Base-by-base conservation (phyloP, 2,888 invertebrate species). In the Melanotus villosus region DNA sequence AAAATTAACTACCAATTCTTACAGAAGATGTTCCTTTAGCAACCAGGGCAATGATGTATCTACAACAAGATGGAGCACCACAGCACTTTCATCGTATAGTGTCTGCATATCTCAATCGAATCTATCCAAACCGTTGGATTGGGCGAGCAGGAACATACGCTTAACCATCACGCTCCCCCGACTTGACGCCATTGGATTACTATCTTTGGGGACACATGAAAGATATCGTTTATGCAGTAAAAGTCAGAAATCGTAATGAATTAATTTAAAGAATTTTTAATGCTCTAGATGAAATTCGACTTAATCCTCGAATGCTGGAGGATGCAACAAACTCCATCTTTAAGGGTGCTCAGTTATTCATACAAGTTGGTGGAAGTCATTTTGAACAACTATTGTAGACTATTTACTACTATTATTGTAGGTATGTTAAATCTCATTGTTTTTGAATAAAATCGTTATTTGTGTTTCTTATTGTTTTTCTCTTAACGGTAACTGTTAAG, bases 181-280 rank as follows among this genome's bases (percentile, higher is more conserved):
- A 26, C 52, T 4, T 26, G n/a, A 30, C 10, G 12, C 14, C 52
- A 30, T 10, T 52, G 9, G 52, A 52, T 14, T 52, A 52, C 12
- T 52, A 52, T 7, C 52, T 52, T 26, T 52, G 52, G 52, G 52
- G 30, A 26, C 52, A 52, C 14, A 30, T 12, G 1, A 52, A 26
- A 52, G 30, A 14, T 1, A n/a, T 12, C 2, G 52, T 21, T 7
- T 52, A 26, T 30, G 10, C 26, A 52, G 12, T 6, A 3, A 26
- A 21, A 2, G 34, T n/a, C 34, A 34, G 10, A 5, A 26, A 26
- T 26, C n/a, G 26, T 7, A 26, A 26, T 3, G 16, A 41, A 41
- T 14, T 41, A 14, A 5, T 14, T 5, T 14, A 1, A 14, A 5
- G 41, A 14, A 41, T 41, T 41, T 14, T 41, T 41, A 26, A 26